Base-by-base conservation (phyloP, 1,140 invertebrate genomes). In the Atopsyche davidsoni region DNA sequence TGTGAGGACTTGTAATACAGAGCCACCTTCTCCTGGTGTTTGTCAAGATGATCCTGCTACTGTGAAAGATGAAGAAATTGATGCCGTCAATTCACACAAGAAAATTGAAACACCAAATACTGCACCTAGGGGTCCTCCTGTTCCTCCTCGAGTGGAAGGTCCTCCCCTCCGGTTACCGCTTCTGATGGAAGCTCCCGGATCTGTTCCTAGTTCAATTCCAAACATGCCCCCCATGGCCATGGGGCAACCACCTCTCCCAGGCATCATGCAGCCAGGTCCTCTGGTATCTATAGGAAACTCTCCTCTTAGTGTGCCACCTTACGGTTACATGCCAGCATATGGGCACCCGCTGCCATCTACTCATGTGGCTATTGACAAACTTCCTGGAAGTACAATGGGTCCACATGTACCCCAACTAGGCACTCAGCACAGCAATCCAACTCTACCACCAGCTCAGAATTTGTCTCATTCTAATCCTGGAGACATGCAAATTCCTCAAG, bases 401-500 rank as follows among this genome's bases (percentile, higher is more conserved):
- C 72, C 74, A 57, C 58, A 76, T 34, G 75, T 78, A 49, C 78
- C 77, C 53, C 75, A 73, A 34, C 70, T 78, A 32, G 69, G 68
- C 55, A 71, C 76, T 51, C 61, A 70, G 10, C 71, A 73, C 63
- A 36, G 6, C 16, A 41, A 46, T 44, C 59, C 54, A 4, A 44
- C 35, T 22, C 41, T 54, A 24, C 47, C 24, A n/a, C 32, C 32
- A 31, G 54, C 59, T 60, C 49, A 62, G 57, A 45, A 60, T 46
- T 48, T 70, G 57, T 57, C 57, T 66, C 32, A 64, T 68, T 42
- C 60, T 59, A 31, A 59, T 61, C 50, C 61, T 61, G 46, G 61
- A 75, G 58, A 75, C 62, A 57, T 73, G 64, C 65, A 79, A 64
- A 72, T 86, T 64, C 85, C 85, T 9, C 85, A 87, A 62, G 86